Conservation (phyloP, 2,797 vertebrate species). For the Atherinosoma microstoma region DNA sequence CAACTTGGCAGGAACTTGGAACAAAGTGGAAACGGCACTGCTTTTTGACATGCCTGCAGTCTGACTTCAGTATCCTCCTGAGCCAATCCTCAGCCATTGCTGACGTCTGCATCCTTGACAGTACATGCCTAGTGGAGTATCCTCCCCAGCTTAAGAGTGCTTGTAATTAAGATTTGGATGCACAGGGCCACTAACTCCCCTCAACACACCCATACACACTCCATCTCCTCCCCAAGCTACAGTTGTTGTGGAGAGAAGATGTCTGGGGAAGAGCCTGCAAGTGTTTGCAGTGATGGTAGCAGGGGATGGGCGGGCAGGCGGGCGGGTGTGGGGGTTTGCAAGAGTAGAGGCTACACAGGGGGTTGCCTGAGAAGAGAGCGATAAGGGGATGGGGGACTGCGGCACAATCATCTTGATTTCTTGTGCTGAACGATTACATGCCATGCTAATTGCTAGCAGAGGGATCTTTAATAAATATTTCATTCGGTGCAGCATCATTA, state of each 20-base stretch:
- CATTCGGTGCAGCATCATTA: conserved; percentile 87
- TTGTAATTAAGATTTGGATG: conserved; percentile 86
- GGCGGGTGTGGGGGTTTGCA: conserved; percentile 5
- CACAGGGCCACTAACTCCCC: conserved; percentile 60
- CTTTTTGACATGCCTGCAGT: conserved; percentile 62
- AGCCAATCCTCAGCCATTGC: conserved; percentile 56
- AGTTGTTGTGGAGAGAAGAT: conserved; percentile 78
- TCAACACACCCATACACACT: conserved; percentile 35
- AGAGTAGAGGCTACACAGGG: conserved; percentile 35
- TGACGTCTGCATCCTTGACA: conserved; percentile 61
- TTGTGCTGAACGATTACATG: conserved; percentile 85
- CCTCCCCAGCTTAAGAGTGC: conserved; percentile 68
- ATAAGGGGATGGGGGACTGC: conserved; percentile 71
- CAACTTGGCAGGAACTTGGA: conserved; percentile 76
- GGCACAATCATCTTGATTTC: conserved; percentile 85
- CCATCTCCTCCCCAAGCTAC: conserved; percentile 64
- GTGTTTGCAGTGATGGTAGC: conserved; percentile 62
- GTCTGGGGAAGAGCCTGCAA: conserved; percentile 63
- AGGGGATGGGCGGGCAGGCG: conserved; percentile 6
- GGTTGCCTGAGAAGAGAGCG: conserved; percentile 55
- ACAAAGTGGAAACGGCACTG: conserved; percentile 49
- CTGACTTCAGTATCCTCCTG: conserved; percentile 63
- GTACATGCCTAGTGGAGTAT: conserved; percentile 74
- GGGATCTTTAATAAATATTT: conserved; percentile 91
- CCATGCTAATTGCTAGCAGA: conserved; percentile 89